Percentiles rank a stretch among this genome's conserved stretches.
Evolutionary conservation across 2,888 invertebrate genomes (phyloP).

Genomic region (Drosophila mettleri): DNA sequence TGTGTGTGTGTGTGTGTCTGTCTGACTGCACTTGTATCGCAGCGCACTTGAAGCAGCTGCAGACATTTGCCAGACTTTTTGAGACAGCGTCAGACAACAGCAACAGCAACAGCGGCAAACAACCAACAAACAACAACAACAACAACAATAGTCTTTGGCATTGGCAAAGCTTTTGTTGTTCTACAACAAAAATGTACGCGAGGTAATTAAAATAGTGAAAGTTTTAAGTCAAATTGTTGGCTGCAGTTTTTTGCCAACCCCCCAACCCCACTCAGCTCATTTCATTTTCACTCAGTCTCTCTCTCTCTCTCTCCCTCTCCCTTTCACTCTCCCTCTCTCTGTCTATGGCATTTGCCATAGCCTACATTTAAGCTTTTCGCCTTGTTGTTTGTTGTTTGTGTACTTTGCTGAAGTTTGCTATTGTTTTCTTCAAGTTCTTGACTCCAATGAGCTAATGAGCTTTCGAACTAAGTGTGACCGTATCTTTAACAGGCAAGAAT

Average conservation of each 20-base stretch:
- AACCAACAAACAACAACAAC: constrained; percentile 29
- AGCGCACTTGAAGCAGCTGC: constrained; percentile 62
- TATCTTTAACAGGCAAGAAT: not conserved
- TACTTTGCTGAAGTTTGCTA: constrained; percentile 27
- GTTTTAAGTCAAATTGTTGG: constrained; percentile 54
- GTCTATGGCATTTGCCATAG: constrained; percentile 51
- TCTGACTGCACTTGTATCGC: constrained; percentile 51
- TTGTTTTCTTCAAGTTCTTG: constrained; percentile 25
- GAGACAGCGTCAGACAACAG: constrained; percentile 43
- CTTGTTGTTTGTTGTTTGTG: constrained; percentile 16
- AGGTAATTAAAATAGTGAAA: constrained; percentile 79
- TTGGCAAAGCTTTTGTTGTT: constrained; percentile 35
- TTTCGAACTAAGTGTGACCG: constrained; percentile 26
- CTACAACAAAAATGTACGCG: constrained; percentile 48
- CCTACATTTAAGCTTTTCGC: constrained; percentile 70
- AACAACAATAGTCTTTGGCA: constrained; percentile 41
- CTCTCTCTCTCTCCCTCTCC: not conserved
- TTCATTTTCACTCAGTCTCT: not conserved
- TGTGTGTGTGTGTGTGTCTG: constrained; percentile 22
- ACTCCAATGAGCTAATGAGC: constrained; percentile 13
- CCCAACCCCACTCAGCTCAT: not conserved
- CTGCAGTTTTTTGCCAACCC: constrained; percentile 1
- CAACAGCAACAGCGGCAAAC: not conserved
- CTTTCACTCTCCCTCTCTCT: not conserved
- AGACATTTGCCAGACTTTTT: constrained; percentile 74